Evolutionary conservation across 2,797 vertebrate species (phyloP).

Genomic region (Anomalospiza imberbis): DNA sequence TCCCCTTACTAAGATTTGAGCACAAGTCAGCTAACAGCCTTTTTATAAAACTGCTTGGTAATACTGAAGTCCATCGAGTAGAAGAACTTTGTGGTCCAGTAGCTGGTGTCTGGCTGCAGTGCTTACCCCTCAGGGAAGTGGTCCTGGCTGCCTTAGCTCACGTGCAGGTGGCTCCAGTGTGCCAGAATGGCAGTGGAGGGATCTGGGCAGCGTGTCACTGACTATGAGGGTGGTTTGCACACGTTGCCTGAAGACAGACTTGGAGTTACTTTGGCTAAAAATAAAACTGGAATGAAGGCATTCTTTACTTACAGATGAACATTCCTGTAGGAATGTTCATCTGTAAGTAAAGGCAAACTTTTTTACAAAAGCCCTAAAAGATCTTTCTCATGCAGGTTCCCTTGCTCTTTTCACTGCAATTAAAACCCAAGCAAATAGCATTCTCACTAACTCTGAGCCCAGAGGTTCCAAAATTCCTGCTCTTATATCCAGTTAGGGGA

Average conservation of each 20-base stretch:
- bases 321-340: neutral
- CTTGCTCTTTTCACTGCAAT: neutral
- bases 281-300: neutral
- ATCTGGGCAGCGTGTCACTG: accelerated
- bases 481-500: neutral
- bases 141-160: accelerated
- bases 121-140: neutral
- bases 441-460: neutral
- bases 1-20: neutral
- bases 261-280: neutral
- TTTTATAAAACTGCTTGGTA: neutral
- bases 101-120: neutral
- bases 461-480: neutral
- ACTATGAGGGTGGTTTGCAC: accelerated
- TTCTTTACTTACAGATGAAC: no score
- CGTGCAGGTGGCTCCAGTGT: neutral
- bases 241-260: neutral
- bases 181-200: neutral
- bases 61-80: neutral
- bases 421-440: neutral
- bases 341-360: neutral
- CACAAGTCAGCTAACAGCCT: neutral
- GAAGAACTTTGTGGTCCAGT: neutral
- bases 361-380: neutral
- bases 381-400: neutral